Evolutionary conservation across 2,797 vertebrate species (phyloP).

Genomic region (Apogon talboti): DNA sequence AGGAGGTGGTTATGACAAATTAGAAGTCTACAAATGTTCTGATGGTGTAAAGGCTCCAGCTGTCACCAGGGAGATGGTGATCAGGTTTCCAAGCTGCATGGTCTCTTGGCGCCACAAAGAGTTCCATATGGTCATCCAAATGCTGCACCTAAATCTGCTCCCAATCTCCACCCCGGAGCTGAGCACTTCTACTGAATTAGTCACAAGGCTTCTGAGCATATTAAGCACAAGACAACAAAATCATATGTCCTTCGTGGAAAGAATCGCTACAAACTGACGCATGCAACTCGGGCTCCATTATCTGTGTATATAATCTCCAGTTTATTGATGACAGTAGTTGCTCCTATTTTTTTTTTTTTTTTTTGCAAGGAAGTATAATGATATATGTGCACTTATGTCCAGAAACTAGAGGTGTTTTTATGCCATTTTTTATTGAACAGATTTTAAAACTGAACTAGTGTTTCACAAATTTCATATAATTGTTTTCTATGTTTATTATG

Average conservation of each 20-base stretch:
- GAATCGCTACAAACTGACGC: neutral
- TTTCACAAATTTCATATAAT: no score
- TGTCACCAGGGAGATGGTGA: conserved; percentile 99
- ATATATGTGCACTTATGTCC: no score
- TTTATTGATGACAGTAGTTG: neutral
- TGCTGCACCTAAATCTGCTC: conserved; percentile 92
- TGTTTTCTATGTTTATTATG: no score
- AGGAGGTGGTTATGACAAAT: conserved; percentile 99
- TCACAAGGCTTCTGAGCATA: conserved; percentile 72
- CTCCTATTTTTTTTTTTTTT: no score
- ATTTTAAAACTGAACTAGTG: no score
- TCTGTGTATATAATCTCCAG: neutral
- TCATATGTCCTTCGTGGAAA: conserved; percentile 69
- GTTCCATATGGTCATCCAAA: conserved; percentile 99
- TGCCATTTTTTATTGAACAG: no score
- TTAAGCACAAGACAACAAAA: conserved; percentile 74
- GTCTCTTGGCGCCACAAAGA: conserved; percentile 96
- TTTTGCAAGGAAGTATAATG: no score
- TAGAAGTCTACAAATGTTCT: conserved; percentile 99
- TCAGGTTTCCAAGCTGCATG: conserved; percentile 99
- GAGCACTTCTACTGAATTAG: conserved; percentile 78
- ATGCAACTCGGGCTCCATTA: neutral
- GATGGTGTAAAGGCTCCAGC: conserved; percentile 99
- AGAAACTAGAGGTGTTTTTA: no score
- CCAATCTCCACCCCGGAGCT: conserved; percentile 81